Percentiles rank a stretch among this genome's conserved stretches.
Evolutionary conservation across 23 tunicate species (phyloP).

Genomic region (Botrylloides violaceus): DNA sequence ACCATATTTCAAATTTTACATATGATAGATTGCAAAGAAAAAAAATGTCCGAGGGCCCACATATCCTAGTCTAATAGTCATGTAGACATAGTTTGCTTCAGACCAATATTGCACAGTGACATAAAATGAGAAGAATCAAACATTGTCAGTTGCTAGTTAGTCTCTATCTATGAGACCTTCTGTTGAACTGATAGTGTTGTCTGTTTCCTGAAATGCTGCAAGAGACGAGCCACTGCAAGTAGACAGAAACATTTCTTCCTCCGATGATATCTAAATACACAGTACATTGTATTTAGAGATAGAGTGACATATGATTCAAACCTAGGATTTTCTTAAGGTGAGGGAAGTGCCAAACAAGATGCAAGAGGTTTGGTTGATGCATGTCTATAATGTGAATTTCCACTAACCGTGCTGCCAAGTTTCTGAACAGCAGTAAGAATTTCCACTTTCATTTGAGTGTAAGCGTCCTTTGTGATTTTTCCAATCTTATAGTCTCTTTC

Average conservation of each 20-base stretch:
- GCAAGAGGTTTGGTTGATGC: no score
- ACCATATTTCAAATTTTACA: no score
- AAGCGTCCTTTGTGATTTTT: constrained; percentile 57
- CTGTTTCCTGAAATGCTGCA: constrained; percentile 50
- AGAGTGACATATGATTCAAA: no score
- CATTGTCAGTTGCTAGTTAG: not conserved
- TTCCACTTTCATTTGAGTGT: constrained; percentile 72
- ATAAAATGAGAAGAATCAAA: not conserved
- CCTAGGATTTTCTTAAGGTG: no score
- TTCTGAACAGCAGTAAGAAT: constrained; percentile 73
- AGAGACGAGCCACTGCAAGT: constrained; percentile 57
- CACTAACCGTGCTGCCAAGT: constrained; percentile 56
- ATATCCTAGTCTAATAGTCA: no score
- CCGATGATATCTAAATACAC: constrained; percentile 38
- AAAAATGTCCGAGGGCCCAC: no score
- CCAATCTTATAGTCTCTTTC: constrained; percentile 87
- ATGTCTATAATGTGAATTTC: not conserved
- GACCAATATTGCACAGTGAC: constrained; percentile 27
- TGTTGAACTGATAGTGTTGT: constrained; percentile 4
- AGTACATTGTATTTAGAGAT: no score
- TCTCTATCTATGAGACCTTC: constrained; percentile 13
- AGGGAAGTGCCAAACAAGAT: no score
- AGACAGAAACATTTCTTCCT: constrained; percentile 47
- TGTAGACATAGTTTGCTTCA: no score
- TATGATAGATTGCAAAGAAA: no score